These are phyloP conservation scores for Dicaeum eximium DNA, from an alignment of 2,113 vertebrate species.

Conservation along the genomic window DNA sequence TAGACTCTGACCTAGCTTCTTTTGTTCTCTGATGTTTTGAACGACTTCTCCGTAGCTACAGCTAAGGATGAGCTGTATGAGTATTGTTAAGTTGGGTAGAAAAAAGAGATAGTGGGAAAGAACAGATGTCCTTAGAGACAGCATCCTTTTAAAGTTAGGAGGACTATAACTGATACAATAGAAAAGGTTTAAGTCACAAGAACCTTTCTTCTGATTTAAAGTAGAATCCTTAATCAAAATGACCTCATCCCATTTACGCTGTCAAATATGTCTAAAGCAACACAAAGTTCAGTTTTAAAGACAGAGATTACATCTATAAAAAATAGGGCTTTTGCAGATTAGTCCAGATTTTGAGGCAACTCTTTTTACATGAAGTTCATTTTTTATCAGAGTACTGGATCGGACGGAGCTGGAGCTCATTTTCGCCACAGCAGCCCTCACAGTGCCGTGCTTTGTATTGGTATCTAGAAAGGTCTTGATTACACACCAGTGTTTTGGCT, in stretches of 20 bases:
- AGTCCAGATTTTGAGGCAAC: neutral
- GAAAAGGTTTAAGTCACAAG: neutral
- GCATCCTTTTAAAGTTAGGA: neutral
- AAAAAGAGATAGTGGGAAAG: neutral
- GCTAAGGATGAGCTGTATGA: neutral
- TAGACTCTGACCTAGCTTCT: neutral
- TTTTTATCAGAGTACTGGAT: neutral
- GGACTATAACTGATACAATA: neutral
- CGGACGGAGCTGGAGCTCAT: neutral
- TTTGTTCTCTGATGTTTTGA: constrained; percentile 9
- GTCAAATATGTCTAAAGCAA: neutral
- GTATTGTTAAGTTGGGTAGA: neutral
- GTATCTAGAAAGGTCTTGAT: neutral
- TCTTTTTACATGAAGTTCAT: neutral
- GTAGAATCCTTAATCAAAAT: neutral
- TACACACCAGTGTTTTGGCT: neutral
- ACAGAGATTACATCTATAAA: neutral
- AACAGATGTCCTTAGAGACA: neutral
- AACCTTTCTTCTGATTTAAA: neutral
- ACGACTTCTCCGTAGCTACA: neutral
- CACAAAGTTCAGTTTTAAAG: neutral
- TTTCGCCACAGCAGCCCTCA: neutral
- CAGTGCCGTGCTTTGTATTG: neutral
- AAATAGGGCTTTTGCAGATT: neutral
- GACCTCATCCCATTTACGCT: neutral